Conservation (phyloP, 1,140 invertebrate genomes). For the Theocolax elegans region DNA sequence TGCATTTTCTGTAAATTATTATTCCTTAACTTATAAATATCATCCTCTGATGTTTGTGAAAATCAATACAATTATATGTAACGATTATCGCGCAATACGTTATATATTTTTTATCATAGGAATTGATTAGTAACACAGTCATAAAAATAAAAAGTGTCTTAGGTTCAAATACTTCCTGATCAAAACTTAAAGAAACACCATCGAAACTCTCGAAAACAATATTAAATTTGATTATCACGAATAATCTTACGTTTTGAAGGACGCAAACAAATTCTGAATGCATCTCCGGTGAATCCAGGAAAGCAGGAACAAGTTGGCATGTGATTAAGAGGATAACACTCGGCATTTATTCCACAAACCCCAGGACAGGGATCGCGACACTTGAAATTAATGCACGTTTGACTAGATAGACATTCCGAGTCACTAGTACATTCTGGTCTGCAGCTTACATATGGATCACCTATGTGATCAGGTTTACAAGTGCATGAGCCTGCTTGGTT, state of each 20-base stretch:
- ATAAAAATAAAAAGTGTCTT: too few relatives aligned
- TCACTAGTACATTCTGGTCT: slow-evolving; percentile 77
- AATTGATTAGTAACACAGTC: too few relatives aligned
- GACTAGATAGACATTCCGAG: slow-evolving; percentile 72
- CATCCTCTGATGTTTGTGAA: too few relatives aligned
- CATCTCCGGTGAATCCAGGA: slow-evolving; percentile 73
- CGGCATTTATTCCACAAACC: slow-evolving; percentile 74
- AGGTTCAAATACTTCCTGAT: too few relatives aligned
- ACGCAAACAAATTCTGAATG: slow-evolving; percentile 66
- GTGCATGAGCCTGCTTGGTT: slow-evolving; percentile 68
- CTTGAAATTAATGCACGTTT: slow-evolving; percentile 74
- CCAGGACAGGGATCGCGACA: slow-evolving; percentile 78
- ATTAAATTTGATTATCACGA: too few relatives aligned
- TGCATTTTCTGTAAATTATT: too few relatives aligned
- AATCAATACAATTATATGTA: too few relatives aligned
- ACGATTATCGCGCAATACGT: too few relatives aligned
- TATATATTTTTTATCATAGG: too few relatives aligned
- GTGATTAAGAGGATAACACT: slow-evolving; percentile 77
- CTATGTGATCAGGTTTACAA: slow-evolving; percentile 63
- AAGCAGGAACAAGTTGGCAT: slow-evolving; percentile 77
- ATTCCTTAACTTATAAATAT: too few relatives aligned
- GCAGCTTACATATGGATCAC: slow-evolving; percentile 69
- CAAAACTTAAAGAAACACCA: too few relatives aligned
- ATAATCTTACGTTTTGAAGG: neutral
- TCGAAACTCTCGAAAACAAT: too few relatives aligned